These are phyloP conservation scores for Ailuropoda melanoleuca DNA, from an alignment of 2,113 vertebrate genomes.

Conservation along the genomic window DNA sequence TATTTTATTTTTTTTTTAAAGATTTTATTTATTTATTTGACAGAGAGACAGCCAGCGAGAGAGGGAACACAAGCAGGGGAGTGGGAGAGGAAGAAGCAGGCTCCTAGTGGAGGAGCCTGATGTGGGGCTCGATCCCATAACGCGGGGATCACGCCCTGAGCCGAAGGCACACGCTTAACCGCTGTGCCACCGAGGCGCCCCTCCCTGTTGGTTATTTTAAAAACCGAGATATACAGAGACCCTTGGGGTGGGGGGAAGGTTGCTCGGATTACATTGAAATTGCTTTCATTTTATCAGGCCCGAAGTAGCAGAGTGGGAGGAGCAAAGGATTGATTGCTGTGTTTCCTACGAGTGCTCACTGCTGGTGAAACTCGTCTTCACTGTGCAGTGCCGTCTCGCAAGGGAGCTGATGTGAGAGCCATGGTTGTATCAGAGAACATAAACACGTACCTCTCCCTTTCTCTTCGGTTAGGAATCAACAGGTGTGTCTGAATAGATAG, in stretches of 20 bases:
- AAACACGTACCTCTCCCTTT: neutral
- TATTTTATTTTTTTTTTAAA: too few species aligned
- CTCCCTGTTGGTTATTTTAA: neutral
- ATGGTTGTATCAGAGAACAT: neutral
- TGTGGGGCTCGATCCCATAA: too few species aligned
- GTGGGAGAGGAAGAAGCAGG: too few species aligned
- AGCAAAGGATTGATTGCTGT: neutral
- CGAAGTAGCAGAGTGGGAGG: neutral
- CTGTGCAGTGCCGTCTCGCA: neutral
- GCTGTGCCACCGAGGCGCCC: too few species aligned
- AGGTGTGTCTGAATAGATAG: neutral
- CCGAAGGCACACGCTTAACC: too few species aligned
- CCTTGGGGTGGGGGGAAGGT: neutral
- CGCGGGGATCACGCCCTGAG: too few species aligned
- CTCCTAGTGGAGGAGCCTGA: too few species aligned
- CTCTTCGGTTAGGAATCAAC: neutral
- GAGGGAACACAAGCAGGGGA: too few species aligned
- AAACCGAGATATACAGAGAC: neutral
- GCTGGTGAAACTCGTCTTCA: neutral
- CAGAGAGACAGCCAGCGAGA: too few species aligned
- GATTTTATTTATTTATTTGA: too few species aligned
- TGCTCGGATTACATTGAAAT: neutral
- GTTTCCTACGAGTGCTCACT: neutral
- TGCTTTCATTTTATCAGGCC: slow-evolving; percentile 16
- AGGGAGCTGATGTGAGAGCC: neutral